Base-by-base conservation (phyloP, 2,888 invertebrate species). In the Caenorhabditis plicata region DNA sequence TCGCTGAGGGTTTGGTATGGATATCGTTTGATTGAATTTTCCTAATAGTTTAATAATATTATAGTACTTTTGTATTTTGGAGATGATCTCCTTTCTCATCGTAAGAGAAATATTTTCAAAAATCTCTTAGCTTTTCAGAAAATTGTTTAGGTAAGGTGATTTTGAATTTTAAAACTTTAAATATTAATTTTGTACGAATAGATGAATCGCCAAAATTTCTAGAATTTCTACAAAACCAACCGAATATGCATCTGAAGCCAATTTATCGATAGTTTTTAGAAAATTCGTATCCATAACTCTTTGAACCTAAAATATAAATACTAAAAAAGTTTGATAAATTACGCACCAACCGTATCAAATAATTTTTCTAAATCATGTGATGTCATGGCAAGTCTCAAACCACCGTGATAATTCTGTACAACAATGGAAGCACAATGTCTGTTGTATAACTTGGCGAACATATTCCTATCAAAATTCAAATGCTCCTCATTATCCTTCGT, bases 1-100 rank as follows among this genome's bases (percentile, higher is more conserved):
- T 98, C 96, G 56, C 92, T 93, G 81, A 94, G 92, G 0, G 91
- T 90, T 80, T 90, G 90, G 83, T 95, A 95, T 0, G 92, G 92
- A 81, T 92, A 94, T 42, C 89, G 87, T 83, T 88, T 86, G 40
- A 86, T 80, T 55, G 82, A 20, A 11, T 45, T 32, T n/a, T 35
- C 40, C 42, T 46, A 25, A 20, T 11, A 32, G 8, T 7, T 35
- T 5, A 9, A 35, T 35, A 8, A 7, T 11, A 35, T 35, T 3
- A 46, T 13, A n/a, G n/a, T n/a, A n/a, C n/a, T n/a, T n/a, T n/a
- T n/a, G n/a, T n/a, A n/a, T n/a, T n/a, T n/a, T n/a, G n/a, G n/a
- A n/a, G n/a, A n/a, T n/a, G n/a, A n/a, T n/a, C n/a, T n/a, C n/a
- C n/a, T n/a, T n/a, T n/a, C n/a, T n/a, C n/a, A n/a, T n/a, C n/a